Conservation (phyloP, 2,797 vertebrate genomes). For the Gorsachius magnificus region DNA sequence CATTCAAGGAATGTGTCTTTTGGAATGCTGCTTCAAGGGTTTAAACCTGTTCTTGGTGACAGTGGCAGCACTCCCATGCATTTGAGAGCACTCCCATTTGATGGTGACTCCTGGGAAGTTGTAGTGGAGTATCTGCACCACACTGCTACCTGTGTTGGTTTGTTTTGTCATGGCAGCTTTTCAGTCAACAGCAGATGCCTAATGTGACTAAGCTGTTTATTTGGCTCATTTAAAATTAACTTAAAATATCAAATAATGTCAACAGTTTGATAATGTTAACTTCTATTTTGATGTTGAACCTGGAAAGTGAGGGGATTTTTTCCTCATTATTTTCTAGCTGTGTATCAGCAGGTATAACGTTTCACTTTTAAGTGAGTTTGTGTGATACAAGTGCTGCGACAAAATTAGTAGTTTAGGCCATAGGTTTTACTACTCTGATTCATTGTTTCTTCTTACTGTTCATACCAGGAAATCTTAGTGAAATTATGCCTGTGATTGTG, state of each 20-base stretch:
- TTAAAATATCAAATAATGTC: background rate
- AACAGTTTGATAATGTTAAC: background rate
- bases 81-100: background rate
- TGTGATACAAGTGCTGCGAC: background rate
- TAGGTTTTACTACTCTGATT: background rate
- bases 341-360: background rate
- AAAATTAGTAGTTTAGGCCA: background rate
- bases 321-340: background rate
- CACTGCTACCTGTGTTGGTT: background rate
- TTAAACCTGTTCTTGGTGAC: background rate
- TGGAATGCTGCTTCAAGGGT: background rate
- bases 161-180: background rate
- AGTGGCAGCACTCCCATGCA: background rate
- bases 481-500: background rate
- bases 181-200: background rate
- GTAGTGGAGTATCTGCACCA: background rate
- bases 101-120: background rate
- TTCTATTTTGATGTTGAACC: background rate
- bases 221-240: background rate
- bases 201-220: background rate
- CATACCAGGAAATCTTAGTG: background rate
- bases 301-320: background rate
- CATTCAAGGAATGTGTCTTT: background rate
- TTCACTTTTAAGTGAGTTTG: background rate
- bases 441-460: background rate